Percentiles rank a stretch among this genome's conserved stretches.
These are phyloP conservation scores for Anomalospiza imberbis DNA, from an alignment of 2,797 vertebrate species.

Conservation along the genomic window DNA sequence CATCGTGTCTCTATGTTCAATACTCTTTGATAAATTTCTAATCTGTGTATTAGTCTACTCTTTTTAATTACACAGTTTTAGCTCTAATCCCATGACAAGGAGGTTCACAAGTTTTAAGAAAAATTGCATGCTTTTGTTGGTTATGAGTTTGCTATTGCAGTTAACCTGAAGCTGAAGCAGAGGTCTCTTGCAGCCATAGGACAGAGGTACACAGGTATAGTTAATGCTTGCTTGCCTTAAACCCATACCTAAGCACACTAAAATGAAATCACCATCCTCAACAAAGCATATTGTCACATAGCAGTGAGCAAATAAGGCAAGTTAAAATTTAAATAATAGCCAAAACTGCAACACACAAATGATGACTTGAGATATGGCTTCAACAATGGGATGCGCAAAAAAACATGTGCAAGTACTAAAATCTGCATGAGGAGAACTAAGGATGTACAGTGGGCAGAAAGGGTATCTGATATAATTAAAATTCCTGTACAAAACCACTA, in stretches of 20 bases:
- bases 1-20: neutral
- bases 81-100: neutral
- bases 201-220: neutral
- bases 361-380: neutral
- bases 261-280: neutral
- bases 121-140: neutral
- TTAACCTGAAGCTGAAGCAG: neutral
- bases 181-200: neutral
- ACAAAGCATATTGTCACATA: neutral
- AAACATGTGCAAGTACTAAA: neutral
- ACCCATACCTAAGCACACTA: neutral
- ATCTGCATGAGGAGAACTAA: neutral
- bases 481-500: neutral
- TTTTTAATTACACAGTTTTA: neutral
- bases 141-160: neutral
- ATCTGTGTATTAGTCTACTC: neutral
- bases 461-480: neutral
- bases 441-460: rapidly evolving
- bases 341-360: neutral
- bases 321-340: neutral
- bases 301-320: neutral
- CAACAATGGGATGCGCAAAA: neutral
- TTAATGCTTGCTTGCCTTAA: neutral
- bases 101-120: neutral
- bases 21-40: neutral